A percentile compares a stretch with the other conserved stretches of the same genome.
Evolutionary conservation across 2,113 vertebrate species (phyloP).

Genomic region (Ibidorhyncha struthersii): DNA sequence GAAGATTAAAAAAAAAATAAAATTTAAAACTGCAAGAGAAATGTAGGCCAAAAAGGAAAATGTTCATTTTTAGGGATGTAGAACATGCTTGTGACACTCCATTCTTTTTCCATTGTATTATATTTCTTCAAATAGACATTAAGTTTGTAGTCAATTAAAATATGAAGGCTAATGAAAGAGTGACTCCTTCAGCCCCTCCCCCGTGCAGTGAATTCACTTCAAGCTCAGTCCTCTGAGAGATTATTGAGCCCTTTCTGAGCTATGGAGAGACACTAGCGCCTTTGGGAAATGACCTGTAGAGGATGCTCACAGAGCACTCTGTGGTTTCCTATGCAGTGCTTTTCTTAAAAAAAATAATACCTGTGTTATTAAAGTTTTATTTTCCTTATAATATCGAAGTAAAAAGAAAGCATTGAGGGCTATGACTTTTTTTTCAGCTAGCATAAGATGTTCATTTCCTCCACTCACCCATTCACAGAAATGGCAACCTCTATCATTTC

Average conservation of each 20-base stretch:
- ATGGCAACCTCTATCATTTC: not conserved
- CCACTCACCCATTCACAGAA: not conserved
- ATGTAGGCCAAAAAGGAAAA: not conserved
- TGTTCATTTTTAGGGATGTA: not conserved
- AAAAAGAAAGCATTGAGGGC: not conserved
- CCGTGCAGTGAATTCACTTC: not conserved
- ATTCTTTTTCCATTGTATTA: not conserved
- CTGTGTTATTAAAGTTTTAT: not conserved
- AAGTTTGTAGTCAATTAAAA: not conserved
- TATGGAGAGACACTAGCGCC: not conserved
- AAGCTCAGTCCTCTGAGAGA: not conserved
- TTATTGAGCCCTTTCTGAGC: not conserved
- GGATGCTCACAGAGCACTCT: not conserved
- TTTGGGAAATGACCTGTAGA: not conserved
- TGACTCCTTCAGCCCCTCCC: not conserved
- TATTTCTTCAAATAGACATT: not conserved
- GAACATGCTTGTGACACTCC: not conserved
- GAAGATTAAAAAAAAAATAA: not conserved
- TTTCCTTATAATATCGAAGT: not conserved
- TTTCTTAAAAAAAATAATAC: not conserved
- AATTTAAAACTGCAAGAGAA: not conserved
- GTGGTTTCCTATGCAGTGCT: not conserved
- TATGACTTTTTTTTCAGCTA: not conserved
- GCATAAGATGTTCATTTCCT: not conserved
- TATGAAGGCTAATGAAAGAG: not conserved